phyloP scores from a whole-genome alignment of 2,888 invertebrate genomes.

The Noctua janthina region DNA sequence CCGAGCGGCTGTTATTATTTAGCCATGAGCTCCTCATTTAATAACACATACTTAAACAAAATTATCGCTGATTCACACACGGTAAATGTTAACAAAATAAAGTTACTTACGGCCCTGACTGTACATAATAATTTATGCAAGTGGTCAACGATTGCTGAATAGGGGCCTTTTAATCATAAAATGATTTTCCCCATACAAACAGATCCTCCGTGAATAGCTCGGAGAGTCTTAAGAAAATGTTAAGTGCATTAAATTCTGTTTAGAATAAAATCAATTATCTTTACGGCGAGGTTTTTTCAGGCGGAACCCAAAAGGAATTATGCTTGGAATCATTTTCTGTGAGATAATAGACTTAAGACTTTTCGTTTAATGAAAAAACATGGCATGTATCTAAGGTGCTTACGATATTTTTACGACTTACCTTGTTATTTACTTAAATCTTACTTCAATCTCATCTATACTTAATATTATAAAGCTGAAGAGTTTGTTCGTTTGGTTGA shows the following conservation, averaged over 20 bases:
- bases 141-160: slow-evolving; percentile 84
- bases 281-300: slow-evolving; percentile 33
- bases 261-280: slow-evolving; percentile 67
- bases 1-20: no score
- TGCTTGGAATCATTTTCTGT: slow-evolving; percentile 33
- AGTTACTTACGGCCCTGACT: slow-evolving; percentile 46
- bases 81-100: background rate
- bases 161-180: slow-evolving; percentile 83
- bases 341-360: slow-evolving; percentile 35
- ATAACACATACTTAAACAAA: background rate
- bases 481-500: no score
- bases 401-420: background rate
- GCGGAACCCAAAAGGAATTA: slow-evolving; percentile 37
- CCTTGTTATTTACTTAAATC: background rate
- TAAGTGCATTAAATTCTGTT: slow-evolving; percentile 70
- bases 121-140: slow-evolving; percentile 88
- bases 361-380: slow-evolving; percentile 25
- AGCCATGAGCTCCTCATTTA: no score
- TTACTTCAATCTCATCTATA: background rate
- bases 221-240: slow-evolving; percentile 64
- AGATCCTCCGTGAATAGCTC: slow-evolving; percentile 60
- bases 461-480: no score
- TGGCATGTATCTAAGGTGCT: background rate
- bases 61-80: background rate
- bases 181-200: slow-evolving; percentile 77